These are phyloP conservation scores for Clistopyga incitator DNA, from an alignment of 2,888 invertebrate species.

Conservation along the genomic window DNA sequence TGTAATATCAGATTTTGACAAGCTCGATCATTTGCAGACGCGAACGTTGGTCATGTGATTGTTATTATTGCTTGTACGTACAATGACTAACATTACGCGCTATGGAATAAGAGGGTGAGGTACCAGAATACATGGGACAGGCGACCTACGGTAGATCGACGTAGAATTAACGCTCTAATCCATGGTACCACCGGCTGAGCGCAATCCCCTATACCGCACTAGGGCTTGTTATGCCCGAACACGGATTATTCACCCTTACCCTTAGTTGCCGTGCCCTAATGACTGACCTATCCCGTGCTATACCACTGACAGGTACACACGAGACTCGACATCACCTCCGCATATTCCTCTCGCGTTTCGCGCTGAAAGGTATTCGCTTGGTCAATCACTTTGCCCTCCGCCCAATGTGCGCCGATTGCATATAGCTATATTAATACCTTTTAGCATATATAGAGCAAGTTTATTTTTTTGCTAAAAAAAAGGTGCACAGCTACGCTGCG, in stretches of 20 bases:
- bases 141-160: constrained; percentile 1
- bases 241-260: constrained; percentile 55
- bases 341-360: constrained; percentile 9
- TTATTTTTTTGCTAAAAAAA: too few relatives aligned
- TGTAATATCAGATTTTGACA: not conserved
- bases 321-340: constrained; percentile 7
- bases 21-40: not conserved
- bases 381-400: constrained; percentile 54
- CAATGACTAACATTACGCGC: constrained; percentile 15
- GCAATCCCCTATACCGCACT: constrained; percentile 6
- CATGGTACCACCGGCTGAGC: constrained; percentile 19
- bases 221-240: constrained; percentile 52
- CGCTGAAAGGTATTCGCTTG: constrained; percentile 30
- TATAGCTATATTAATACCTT: not conserved
- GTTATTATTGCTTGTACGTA: constrained; percentile 1
- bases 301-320: constrained; percentile 57
- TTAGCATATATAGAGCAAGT: too few relatives aligned
- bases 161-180: constrained; percentile 61
- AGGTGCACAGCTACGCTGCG: too few relatives aligned
- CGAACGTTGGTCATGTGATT: not conserved
- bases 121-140: not conserved
- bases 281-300: constrained; percentile 55
- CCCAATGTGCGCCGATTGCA: constrained; percentile 5
- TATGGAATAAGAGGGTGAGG: constrained; percentile 4
- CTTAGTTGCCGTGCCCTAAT: constrained; percentile 48